Evolutionary conservation across 2,888 invertebrate genomes (phyloP).

Genomic region (Erannis defoliaria): DNA sequence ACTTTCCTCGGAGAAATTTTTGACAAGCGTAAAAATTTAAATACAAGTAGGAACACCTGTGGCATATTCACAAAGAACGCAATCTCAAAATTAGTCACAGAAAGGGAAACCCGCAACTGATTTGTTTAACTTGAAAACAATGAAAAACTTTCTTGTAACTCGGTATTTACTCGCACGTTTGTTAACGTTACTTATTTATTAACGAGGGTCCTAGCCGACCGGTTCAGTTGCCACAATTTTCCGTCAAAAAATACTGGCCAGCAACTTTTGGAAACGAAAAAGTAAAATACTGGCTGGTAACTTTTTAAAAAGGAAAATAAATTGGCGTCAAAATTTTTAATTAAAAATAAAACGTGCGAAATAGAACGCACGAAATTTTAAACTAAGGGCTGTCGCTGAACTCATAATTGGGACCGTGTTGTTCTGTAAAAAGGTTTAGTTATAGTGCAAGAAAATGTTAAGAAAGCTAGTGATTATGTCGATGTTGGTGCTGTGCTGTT

Average conservation of each 20-base stretch:
- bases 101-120: constrained; percentile 68
- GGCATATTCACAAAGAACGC: constrained; percentile 61
- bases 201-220: constrained; percentile 56
- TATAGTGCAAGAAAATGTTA: constrained; percentile 55
- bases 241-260: constrained; percentile 14
- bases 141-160: constrained; percentile 72
- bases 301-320: constrained; percentile 32
- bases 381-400: not conserved
- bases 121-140: constrained; percentile 79
- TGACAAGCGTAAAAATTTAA: constrained; percentile 66
- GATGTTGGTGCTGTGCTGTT: constrained; percentile 67
- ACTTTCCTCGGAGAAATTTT: constrained; percentile 66
- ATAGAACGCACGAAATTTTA: not conserved
- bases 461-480: constrained; percentile 61
- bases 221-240: constrained; percentile 53
- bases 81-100: constrained; percentile 72
- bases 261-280: constrained; percentile 15
- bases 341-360: constrained; percentile 9
- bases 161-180: constrained; percentile 65
- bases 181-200: constrained; percentile 72
- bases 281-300: constrained; percentile 17
- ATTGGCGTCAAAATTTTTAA: constrained; percentile 30
- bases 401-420: constrained; percentile 11
- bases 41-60: constrained; percentile 55
- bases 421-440: not conserved